Base-by-base conservation (phyloP, 2,797 vertebrate genomes). In the Pteronotus mesoamericanus region DNA sequence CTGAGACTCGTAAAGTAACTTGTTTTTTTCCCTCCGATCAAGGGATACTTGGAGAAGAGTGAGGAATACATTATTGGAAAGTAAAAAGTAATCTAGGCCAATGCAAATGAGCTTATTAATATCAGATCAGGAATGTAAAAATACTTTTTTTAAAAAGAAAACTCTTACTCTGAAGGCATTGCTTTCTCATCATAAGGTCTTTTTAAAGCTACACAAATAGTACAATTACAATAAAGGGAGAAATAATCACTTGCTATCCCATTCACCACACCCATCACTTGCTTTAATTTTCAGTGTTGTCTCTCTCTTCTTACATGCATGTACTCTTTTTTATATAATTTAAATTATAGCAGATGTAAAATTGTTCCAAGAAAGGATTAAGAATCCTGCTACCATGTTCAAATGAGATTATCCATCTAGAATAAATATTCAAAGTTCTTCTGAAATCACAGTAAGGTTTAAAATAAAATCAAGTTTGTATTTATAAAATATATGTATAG, bases 121-220 rank as follows among this genome's bases (percentile, higher is more conserved):
- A 68, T 5, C 57, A 34, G 19, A 48, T 59, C 84, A 61, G 80
- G 46, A 85, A 82, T 61, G 10, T 42, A 53, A 94, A 64, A 37
- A 77, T 7, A 92, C 0, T 0, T 4, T 6, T 1, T 2, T 86
- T 64, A 8, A 42, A 84, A 84, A 94, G 42, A 15, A 71, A 95
- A 96, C 59, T n/a, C 29, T 96, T 37, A 95, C 71, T 55, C 64
- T 95, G 90, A 97, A n/a, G 61, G 9, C 10, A 39, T 4, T 64
- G 44, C 8, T 53, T 92, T 78, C 29, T 61, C 21, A 82, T 71
- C 53, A 55, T 69, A 44, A 90, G 24, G 1, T 34, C 6, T 48
- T 69, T 78, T 68, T 32, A 3, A 64, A 88, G 29, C 29, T 32
- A 78, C 7, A 34, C 26, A 86, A 88, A 92, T 16, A 18, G 10